Conservation (phyloP, 2,797 vertebrate genomes). For the Brachymystax lenok region DNA sequence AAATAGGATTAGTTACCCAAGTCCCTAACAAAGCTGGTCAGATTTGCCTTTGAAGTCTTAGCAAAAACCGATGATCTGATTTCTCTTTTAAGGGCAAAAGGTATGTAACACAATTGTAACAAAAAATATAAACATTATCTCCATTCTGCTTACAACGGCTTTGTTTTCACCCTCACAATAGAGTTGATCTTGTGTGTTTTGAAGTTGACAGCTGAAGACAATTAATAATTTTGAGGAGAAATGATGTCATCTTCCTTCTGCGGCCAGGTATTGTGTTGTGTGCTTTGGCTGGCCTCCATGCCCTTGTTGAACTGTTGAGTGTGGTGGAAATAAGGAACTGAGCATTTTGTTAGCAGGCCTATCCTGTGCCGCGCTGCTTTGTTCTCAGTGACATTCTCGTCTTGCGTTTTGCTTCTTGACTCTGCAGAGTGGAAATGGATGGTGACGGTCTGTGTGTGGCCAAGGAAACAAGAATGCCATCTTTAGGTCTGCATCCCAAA, state of each 20-base stretch:
- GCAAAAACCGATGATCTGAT: background rate
- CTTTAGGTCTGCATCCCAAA: background rate
- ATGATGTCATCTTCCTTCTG: conserved; percentile 65
- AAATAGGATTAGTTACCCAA: conserved; percentile 23
- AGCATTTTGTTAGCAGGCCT: conserved; percentile 44
- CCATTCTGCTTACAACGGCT: conserved; percentile 1
- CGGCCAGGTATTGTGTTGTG: conserved; percentile 38
- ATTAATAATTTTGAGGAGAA: conserved; percentile 61
- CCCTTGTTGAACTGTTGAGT: conserved; percentile 26
- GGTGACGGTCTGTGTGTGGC: conserved; percentile 7
- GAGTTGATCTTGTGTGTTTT: conserved; percentile 37
- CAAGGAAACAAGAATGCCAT: conserved; percentile 24
- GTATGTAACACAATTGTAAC: background rate
- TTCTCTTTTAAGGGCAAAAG: background rate
- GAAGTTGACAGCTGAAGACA: conserved; percentile 58
- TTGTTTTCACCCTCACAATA: conserved; percentile 23
- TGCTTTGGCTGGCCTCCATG: conserved; percentile 21
- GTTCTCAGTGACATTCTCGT: conserved; percentile 48
- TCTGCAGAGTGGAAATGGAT: conserved; percentile 14
- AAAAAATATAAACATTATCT: background rate
- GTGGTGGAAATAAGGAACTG: conserved; percentile 50
- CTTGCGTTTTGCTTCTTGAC: background rate
- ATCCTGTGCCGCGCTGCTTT: conserved; percentile 43
- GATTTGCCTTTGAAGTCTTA: conserved; percentile 12
- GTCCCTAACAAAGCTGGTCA: background rate